Evolutionary conservation across 1,140 invertebrate species (phyloP).

Genomic region (Drosophila funebris): DNA sequence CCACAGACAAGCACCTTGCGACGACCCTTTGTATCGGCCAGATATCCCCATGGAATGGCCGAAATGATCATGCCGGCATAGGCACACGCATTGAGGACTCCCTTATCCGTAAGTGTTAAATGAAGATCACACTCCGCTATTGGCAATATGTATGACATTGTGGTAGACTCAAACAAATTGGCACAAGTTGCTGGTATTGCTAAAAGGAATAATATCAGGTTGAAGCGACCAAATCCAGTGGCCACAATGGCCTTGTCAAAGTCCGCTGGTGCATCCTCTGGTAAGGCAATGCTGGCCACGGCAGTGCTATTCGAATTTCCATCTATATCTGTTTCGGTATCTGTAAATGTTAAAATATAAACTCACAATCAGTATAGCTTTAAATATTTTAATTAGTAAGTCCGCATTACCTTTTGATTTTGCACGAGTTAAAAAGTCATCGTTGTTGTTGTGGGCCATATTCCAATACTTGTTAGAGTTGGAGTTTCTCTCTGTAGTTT

Average conservation of each 20-base stretch:
- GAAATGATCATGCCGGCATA: slow-evolving; percentile 93
- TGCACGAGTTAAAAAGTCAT: slow-evolving; percentile 17
- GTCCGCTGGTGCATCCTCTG: slow-evolving; percentile 84
- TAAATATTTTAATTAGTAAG: not conserved
- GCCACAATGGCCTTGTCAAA: slow-evolving; percentile 87
- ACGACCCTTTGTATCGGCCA: slow-evolving; percentile 91
- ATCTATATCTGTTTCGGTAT: slow-evolving; percentile 32
- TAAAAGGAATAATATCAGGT: slow-evolving; percentile 86
- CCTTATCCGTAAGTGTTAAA: slow-evolving; percentile 88
- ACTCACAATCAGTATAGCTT: too few species aligned
- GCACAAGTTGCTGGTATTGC: slow-evolving; percentile 87
- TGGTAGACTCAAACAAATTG: slow-evolving; percentile 87
- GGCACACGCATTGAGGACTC: slow-evolving; percentile 87
- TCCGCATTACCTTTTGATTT: slow-evolving; percentile 51
- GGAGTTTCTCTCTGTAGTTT: too few species aligned
- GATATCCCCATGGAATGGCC: slow-evolving; percentile 91
- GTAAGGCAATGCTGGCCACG: not conserved
- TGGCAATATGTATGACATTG: slow-evolving; percentile 88
- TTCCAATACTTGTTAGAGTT: too few species aligned
- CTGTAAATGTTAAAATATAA: slow-evolving; percentile 8
- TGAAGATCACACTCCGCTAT: slow-evolving; percentile 89
- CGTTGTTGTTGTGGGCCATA: slow-evolving; percentile 43
- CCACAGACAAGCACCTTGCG: slow-evolving; percentile 89
- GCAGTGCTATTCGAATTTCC: slow-evolving; percentile 43
- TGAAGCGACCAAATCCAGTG: slow-evolving; percentile 88